Conservation (phyloP, 1,140 invertebrate genomes). For the Fopius arisanus region DNA sequence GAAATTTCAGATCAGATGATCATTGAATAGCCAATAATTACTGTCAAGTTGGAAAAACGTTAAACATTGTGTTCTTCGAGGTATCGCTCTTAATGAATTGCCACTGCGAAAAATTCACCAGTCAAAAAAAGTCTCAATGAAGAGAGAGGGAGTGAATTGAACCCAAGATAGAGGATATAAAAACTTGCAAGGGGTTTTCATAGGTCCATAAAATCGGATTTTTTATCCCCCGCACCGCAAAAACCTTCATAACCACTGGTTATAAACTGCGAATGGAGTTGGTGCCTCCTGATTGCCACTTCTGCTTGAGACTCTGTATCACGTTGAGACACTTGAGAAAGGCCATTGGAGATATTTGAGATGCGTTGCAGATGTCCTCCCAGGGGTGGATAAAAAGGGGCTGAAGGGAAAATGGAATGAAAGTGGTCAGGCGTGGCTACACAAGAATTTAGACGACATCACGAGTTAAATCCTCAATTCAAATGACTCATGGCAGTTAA, state of each 20-base stretch:
- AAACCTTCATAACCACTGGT: not conserved
- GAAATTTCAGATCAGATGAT: no score
- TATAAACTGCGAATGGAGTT: not conserved
- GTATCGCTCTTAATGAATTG: no score
- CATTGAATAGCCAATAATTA: no score
- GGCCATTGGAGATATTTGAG: not conserved
- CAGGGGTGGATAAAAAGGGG: not conserved
- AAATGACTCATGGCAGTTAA: no score
- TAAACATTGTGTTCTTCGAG: no score
- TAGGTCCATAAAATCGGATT: not conserved
- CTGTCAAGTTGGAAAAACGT: no score
- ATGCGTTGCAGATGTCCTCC: not conserved
- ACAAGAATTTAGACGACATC: not conserved
- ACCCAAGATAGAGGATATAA: not conserved
- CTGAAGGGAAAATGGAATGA: not conserved
- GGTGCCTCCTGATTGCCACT: not conserved
- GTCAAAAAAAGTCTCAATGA: not conserved
- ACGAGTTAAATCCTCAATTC: no score
- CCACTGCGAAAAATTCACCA: not conserved
- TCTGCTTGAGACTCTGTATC: not conserved
- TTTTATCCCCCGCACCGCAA: not conserved
- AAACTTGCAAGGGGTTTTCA: not conserved
- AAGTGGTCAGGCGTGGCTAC: not conserved
- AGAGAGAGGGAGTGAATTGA: not conserved
- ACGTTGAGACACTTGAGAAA: not conserved